Percentiles rank a stretch among this genome's conserved stretches.
Conservation (phyloP, 2,113 vertebrate genomes). For the Delphinapterus leucas region DNA sequence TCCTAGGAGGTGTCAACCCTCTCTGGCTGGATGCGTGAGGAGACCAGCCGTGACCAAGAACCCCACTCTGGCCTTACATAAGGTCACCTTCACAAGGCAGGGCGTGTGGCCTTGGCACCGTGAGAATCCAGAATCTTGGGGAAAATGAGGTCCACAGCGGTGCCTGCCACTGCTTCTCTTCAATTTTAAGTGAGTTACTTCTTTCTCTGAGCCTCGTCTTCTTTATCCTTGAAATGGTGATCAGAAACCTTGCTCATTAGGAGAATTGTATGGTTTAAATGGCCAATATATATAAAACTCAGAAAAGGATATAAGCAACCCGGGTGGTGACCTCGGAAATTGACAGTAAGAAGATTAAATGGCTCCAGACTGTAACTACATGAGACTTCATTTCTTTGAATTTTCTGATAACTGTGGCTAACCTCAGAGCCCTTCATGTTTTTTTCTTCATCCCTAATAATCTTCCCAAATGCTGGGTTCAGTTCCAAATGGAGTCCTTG, state of each 20-base stretch:
- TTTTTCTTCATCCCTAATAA: not conserved
- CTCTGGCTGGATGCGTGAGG: not conserved
- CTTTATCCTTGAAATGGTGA: constrained; percentile 30
- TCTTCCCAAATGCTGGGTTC: not conserved
- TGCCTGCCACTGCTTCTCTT: not conserved
- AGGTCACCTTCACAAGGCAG: not conserved
- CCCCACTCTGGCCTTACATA: not conserved
- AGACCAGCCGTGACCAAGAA: not conserved
- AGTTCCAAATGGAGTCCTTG: not conserved
- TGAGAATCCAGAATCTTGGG: not conserved
- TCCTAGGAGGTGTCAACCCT: not conserved
- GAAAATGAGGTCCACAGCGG: not conserved
- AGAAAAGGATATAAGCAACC: not conserved
- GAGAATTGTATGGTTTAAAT: not conserved
- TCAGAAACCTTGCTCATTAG: not conserved
- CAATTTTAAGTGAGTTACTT: not conserved
- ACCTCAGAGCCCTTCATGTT: not conserved
- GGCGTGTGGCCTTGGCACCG: not conserved
- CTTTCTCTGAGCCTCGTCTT: not conserved
- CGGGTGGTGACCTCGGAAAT: not conserved
- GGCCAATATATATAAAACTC: not conserved
- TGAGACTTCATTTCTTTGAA: not conserved
- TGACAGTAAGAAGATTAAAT: not conserved
- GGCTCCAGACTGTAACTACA: not conserved
- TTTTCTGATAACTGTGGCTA: not conserved